phyloP scores from a whole-genome alignment of 2,888 invertebrate species.

The Hypomecis atomaria region DNA sequence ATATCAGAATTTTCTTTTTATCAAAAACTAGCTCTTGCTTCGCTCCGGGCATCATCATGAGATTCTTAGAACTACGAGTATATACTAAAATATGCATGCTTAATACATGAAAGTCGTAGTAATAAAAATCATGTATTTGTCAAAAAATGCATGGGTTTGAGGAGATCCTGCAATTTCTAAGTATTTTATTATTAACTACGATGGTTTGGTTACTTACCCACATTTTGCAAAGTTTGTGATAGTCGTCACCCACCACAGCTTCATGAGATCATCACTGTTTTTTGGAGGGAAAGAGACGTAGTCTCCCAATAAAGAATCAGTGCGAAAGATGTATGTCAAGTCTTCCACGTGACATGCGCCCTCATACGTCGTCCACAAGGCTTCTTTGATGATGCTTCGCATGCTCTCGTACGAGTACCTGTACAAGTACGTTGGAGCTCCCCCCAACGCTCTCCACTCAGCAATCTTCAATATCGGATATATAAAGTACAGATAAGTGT shows the following conservation, averaged over 20 bases:
- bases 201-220: slow-evolving; percentile 34
- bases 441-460: slow-evolving; percentile 28
- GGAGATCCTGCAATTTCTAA: too few relatives aligned
- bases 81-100: too few relatives aligned
- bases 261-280: slow-evolving; percentile 44
- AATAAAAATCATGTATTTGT: too few relatives aligned
- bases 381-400: slow-evolving; percentile 64
- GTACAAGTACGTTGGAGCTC: slow-evolving; percentile 70
- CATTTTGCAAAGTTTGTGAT: slow-evolving; percentile 44
- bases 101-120: too few relatives aligned
- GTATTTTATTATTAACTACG: too few relatives aligned
- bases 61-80: too few relatives aligned
- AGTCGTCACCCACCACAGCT: slow-evolving; percentile 42
- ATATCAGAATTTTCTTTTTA: not conserved
- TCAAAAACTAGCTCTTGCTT: too few relatives aligned
- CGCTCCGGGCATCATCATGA: too few relatives aligned
- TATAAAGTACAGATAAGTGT: slow-evolving; percentile 38
- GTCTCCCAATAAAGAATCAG: slow-evolving; percentile 32
- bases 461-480: slow-evolving; percentile 40
- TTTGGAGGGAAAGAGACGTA: slow-evolving; percentile 34
- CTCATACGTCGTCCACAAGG: slow-evolving; percentile 47
- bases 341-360: slow-evolving; percentile 74
- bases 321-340: slow-evolving; percentile 66
- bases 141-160: too few relatives aligned
- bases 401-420: slow-evolving; percentile 72